Base-by-base conservation (phyloP, 2,113 vertebrate genomes). In the Hylia prasina region DNA sequence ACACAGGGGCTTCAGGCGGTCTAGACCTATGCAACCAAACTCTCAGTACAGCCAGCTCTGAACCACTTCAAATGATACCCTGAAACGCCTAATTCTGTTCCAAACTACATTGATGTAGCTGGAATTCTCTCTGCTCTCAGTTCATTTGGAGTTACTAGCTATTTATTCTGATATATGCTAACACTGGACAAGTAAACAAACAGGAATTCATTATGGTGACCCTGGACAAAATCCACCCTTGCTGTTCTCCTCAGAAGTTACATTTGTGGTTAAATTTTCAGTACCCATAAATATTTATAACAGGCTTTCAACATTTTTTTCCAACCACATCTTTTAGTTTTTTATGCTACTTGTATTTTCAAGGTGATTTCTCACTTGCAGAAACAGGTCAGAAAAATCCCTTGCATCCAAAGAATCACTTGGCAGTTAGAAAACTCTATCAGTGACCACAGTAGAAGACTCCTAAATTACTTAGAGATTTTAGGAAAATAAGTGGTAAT, bases 301-400 rank as follows among this genome's bases (percentile, higher is more conserved):
- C n/a, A 82, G 31, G 15, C 13, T 86, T 90, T 61, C 85, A 65
- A 27, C 5, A 21, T 50, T 33, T 82, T 82, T 95, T 87, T 92
- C 66, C 66, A 85, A 39, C 25, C 63, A 80, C 9, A 69, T 77
- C 25, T 64, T 61, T 82, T 18, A 68, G 24, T 58, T 85, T 87
- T 16, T 44, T 88, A 57, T 33, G 37, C 25, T 82, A 61, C 40
- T 44, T 82, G 58, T 76, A 63, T 80, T 97, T 93, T 90, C 82
- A 94, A 93, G 66, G 90, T 85, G 87, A 92, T 88, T 86, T 90
- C 61, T 87, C 53, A 61, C 70, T 84, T 90, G 58, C 22, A 69
- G 58, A 90, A 80, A 8, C 33, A 83, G 56, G 44, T 87, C 77
- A 93, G 72, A 81, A 89, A 84, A 78, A 40, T 28, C 64, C 60